These are phyloP conservation scores for Tauraco erythrolophus DNA, from an alignment of 2,113 vertebrate species.

Conservation along the genomic window DNA sequence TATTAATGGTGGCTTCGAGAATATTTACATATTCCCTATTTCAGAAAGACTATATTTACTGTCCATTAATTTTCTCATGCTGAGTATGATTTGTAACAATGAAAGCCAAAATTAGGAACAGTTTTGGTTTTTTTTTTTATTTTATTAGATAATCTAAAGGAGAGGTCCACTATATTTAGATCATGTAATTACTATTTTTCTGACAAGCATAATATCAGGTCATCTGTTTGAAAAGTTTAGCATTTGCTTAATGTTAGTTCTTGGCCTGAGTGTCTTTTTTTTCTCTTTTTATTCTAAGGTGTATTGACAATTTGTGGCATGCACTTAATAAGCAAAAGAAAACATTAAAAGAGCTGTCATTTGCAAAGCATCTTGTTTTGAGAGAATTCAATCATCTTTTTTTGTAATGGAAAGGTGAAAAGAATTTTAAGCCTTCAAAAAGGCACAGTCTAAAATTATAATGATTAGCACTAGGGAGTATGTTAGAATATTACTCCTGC, in stretches of 20 bases:
- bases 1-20: not conserved
- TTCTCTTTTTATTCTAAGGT: not conserved
- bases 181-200: not conserved
- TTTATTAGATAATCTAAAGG: not conserved
- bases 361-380: conserved; percentile 11
- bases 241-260: not conserved
- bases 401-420: conserved; percentile 13
- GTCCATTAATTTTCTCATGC: not conserved
- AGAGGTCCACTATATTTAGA: not conserved
- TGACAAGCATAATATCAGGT: not conserved
- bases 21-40: not conserved
- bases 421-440: conserved; percentile 22
- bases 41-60: not conserved
- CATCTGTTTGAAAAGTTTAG: not conserved
- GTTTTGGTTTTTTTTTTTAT: not conserved
- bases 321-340: not conserved
- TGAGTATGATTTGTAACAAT: not conserved
- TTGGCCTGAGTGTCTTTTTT: not conserved
- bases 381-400: not conserved
- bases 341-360: not conserved
- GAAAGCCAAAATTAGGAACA: not conserved
- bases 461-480: not conserved
- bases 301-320: not conserved
- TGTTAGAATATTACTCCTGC: not conserved
- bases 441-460: not conserved